Evolutionary conservation across 53 echinoderm and acorn worm species (phyloP).

Genomic region (Holothuria scabra): DNA sequence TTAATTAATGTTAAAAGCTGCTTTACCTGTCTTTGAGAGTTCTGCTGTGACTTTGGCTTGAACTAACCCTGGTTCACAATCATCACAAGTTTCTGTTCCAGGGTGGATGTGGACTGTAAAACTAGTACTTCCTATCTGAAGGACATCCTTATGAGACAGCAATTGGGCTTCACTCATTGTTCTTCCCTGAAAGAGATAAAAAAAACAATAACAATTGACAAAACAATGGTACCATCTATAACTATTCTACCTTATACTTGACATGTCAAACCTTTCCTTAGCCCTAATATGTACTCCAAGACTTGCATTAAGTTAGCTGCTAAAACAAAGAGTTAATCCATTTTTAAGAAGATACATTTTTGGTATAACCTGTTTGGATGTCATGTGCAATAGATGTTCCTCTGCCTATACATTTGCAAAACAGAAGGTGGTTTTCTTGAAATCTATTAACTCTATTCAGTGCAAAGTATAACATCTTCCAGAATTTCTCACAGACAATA

Average conservation of each 20-base stretch:
- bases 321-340: too few species aligned
- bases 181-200: conserved; percentile 60
- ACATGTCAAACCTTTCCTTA: too few species aligned
- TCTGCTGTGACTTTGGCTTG: conserved; percentile 73
- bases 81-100: conserved; percentile 84
- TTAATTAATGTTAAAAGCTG: neutral
- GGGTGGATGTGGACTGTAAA: conserved; percentile 88
- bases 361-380: too few species aligned
- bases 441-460: too few species aligned
- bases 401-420: too few species aligned
- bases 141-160: conserved; percentile 77
- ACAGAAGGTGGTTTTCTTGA: too few species aligned
- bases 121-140: conserved; percentile 83
- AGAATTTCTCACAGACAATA: too few species aligned
- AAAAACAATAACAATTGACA: neutral
- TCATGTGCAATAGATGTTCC: too few species aligned
- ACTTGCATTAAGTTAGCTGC: too few species aligned
- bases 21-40: neutral
- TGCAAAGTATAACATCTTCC: too few species aligned
- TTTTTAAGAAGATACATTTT: too few species aligned
- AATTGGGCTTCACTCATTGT: conserved; percentile 72
- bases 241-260: neutral
- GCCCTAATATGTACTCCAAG: too few species aligned
- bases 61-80: conserved; percentile 94
- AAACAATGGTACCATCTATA: neutral